phyloP scores from a whole-genome alignment of 2,797 vertebrate species.

The Rhynchotus rufescens region DNA sequence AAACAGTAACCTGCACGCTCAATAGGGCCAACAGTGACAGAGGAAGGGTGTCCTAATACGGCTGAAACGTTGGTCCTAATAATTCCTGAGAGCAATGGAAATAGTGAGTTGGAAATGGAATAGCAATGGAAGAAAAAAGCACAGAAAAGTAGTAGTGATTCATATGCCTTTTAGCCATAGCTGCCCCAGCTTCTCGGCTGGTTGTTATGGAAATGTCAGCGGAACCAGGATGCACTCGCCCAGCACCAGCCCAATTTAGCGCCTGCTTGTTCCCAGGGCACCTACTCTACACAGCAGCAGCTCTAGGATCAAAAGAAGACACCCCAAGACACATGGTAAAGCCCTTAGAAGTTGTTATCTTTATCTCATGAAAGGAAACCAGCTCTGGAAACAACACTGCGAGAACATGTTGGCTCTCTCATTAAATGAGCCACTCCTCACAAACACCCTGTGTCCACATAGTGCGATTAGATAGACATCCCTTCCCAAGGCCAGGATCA shows the following conservation, averaged over 20 bases:
- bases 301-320: neutral
- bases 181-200: neutral
- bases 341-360: neutral
- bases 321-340: fast-evolving
- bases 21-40: neutral
- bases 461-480: neutral
- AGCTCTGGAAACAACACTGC: neutral
- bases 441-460: neutral
- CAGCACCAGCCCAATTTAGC: neutral
- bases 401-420: neutral
- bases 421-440: neutral
- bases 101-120: neutral
- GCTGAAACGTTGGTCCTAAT: neutral
- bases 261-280: neutral
- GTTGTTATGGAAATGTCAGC: neutral
- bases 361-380: neutral
- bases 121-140: no score
- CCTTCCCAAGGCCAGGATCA: neutral
- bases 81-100: neutral
- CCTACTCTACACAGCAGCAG: neutral
- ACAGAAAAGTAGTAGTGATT: neutral
- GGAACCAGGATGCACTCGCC: fast-evolving
- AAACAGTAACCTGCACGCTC: neutral
- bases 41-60: neutral
- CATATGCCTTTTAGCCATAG: neutral